A percentile compares a stretch with the other conserved stretches of the same genome.
These are phyloP conservation scores for Melierax canorus DNA, from an alignment of 2,113 vertebrate genomes.

Conservation along the genomic window DNA sequence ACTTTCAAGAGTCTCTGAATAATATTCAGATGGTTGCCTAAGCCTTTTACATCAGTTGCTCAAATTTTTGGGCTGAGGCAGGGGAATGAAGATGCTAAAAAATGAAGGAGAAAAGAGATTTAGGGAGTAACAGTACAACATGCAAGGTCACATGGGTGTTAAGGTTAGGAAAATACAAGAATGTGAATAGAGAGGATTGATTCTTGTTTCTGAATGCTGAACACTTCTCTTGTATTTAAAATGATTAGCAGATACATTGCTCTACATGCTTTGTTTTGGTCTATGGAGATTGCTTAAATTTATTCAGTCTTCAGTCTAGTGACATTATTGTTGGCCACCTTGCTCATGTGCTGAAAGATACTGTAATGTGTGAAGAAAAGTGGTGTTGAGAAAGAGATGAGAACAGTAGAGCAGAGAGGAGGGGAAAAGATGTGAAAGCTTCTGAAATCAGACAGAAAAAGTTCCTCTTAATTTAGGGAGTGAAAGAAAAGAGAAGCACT, in stretches of 20 bases:
- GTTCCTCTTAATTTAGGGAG: not conserved
- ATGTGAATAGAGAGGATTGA: not conserved
- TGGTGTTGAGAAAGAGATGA: not conserved
- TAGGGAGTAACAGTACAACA: not conserved
- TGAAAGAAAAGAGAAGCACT: not conserved
- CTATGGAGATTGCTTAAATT: not conserved
- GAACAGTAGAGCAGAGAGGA: not conserved
- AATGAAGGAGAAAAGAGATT: not conserved
- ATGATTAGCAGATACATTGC: not conserved
- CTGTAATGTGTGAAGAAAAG: not conserved
- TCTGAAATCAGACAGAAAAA: not conserved
- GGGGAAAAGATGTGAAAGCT: not conserved
- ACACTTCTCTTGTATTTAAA: not conserved
- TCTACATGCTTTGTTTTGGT: not conserved
- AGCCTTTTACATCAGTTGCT: not conserved
- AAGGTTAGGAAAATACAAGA: not conserved
- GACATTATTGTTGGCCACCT: not conserved
- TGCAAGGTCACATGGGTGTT: not conserved
- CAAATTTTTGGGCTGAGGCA: not conserved
- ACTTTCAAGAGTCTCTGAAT: not conserved
- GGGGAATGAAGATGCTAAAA: not conserved
- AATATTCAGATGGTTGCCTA: not conserved
- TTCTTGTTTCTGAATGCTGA: not conserved
- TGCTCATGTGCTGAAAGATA: not conserved
- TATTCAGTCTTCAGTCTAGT: not conserved